A percentile compares a stretch with the other conserved stretches of the same genome.
Evolutionary conservation across 2,113 vertebrate genomes (phyloP).

Genomic region (Isurus oxyrinchus): DNA sequence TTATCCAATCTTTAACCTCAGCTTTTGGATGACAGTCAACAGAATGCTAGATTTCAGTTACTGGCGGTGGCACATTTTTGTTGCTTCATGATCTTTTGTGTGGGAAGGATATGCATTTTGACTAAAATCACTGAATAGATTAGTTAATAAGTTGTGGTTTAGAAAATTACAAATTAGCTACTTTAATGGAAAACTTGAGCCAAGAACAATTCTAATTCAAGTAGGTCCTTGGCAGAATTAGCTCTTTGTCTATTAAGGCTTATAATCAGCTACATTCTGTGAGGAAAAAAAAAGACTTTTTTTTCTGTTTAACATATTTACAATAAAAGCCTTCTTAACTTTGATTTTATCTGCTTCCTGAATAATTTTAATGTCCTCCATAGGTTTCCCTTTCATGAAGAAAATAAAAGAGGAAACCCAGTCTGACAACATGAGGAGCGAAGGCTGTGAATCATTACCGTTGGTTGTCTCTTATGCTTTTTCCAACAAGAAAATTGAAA

Average conservation of each 20-base stretch:
- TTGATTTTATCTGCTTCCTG: neutral
- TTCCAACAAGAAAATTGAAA: neutral
- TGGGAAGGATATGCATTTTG: neutral
- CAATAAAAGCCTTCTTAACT: neutral
- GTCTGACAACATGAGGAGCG: neutral
- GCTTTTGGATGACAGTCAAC: neutral
- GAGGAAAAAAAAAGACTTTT: neutral
- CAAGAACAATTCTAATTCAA: slow-evolving; percentile 25
- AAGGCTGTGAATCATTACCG: neutral
- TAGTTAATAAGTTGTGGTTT: neutral
- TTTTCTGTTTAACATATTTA: neutral
- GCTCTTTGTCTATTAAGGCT: neutral
- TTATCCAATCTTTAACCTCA: neutral
- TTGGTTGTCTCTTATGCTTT: neutral
- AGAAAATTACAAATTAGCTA: neutral
- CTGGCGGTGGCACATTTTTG: neutral
- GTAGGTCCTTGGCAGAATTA: slow-evolving; percentile 16
- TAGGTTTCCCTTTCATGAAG: neutral
- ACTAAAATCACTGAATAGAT: neutral
- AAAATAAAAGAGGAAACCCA: neutral
- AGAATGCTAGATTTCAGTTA: neutral
- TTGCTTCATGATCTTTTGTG: neutral
- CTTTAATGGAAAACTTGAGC: neutral
- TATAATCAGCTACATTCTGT: neutral
- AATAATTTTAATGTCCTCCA: neutral